A percentile compares a stretch with the other conserved stretches of the same genome.
These are phyloP conservation scores for Gopherus flavomarginatus DNA, from an alignment of 2,113 vertebrate species.

Conservation along the genomic window DNA sequence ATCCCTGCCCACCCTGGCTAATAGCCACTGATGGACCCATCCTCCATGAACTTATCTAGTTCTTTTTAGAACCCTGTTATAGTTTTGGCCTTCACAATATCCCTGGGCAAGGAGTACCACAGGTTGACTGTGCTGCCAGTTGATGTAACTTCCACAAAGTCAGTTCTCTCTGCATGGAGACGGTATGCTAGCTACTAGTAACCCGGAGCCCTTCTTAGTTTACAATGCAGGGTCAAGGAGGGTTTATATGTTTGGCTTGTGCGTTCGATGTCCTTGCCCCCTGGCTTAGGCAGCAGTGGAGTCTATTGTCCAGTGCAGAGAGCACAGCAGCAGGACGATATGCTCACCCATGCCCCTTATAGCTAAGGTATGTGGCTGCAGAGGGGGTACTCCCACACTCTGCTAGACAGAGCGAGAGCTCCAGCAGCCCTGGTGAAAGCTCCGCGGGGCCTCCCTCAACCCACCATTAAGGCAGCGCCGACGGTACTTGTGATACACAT, in stretches of 20 bases:
- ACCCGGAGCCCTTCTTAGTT: neutral
- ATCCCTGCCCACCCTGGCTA: too few relatives aligned
- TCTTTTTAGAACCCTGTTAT: too few relatives aligned
- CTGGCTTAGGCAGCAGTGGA: neutral
- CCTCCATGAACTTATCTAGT: too few relatives aligned
- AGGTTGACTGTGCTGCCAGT: neutral
- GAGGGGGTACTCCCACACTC: neutral
- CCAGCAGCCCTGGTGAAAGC: neutral
- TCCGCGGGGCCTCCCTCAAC: neutral
- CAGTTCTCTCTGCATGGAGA: rapidly evolving
- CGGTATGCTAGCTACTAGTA: neutral
- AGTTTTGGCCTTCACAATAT: too few relatives aligned
- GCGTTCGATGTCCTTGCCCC: neutral
- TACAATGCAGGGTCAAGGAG: neutral
- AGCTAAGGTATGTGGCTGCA: neutral
- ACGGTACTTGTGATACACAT: slow-evolving; percentile 99
- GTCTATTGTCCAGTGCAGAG: neutral
- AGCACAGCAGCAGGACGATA: neutral
- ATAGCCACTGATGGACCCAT: too few relatives aligned
- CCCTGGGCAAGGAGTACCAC: too few relatives aligned
- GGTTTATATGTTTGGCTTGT: too few relatives aligned
- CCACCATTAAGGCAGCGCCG: slow-evolving; percentile 98
- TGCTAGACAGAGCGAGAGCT: neutral
- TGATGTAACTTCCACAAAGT: neutral
- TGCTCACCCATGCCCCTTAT: rapidly evolving